Evolutionary conservation across 2,888 invertebrate genomes (phyloP), one percentile per base, ranked within the genome.

Genomic region (Drosophila quinaria): DNA sequence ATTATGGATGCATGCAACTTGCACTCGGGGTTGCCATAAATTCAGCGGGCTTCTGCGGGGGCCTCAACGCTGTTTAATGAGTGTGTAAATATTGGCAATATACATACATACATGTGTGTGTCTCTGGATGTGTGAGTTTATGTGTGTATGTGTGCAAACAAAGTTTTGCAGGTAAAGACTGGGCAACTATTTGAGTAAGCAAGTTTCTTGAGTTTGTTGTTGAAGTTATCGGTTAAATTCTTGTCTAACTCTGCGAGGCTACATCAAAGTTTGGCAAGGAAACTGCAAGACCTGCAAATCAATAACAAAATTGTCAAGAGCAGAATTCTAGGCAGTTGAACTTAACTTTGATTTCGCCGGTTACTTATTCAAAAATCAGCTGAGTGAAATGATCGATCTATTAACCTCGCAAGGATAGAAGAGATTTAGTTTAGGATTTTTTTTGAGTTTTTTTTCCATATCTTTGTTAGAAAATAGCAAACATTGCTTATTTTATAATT

Each of bases 1-100:
- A 85, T 87, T 89, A 89, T 74, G 80, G 69, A 80, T 79, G 87
- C 82, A 71, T 80, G 87, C 84, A 81, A 65, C 39, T 73, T 66
- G 75, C 70, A 72, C 61, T 65, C 51, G 50, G 72, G 56, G 15
- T 35, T 63, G 58, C 58, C 65, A 76, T 84, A 79, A 84, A 84
- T 89, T 84, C 58, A 63, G 87, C 71, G 69, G 78, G 81, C 62
- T 70, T 69, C 50, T 56, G 62, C 59, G 50, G 56, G 67, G 51
- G 41, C 67, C 54, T 47, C 62, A 47, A 60, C 86, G 68, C 46
- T 78, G 68, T 88, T 88, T 88, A 83, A 83, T 87, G 83, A 83
- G 87, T 86, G 87, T 80, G 82, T 78, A 83, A 83, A 86, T 79
- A 75, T 74, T 74, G 69, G 55, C 78, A 54, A 29, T 41, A 41